Evolutionary conservation across 2,888 invertebrate genomes (phyloP), one percentile per base, ranked within the genome.

Genomic region (Heliconius ethilla): DNA sequence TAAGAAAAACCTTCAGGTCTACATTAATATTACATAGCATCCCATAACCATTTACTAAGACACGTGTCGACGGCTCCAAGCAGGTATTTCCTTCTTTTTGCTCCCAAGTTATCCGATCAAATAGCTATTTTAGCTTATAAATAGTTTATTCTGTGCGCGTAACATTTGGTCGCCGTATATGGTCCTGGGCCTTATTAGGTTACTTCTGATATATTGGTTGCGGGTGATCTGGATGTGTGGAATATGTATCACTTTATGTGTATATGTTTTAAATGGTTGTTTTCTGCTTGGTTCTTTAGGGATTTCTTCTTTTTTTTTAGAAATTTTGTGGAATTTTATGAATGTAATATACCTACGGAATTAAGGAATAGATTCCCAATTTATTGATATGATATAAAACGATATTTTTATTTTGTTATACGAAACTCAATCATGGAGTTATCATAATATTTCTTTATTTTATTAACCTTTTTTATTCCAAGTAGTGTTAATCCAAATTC

Each of bases 161-260:
- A 84, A 88, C 87, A 87, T 88, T 87, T 82, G 86, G 85, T 83
- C 70, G 76, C 87, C 86, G 4, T 87, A 89, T 79, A 88, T 80
- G 90, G 91, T 72, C 84, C 84, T 83, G 84, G 81, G 65, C 91
- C 89, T 79, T 89, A 90, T 91, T 90, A 89, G 91, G 91, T 79
- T 70, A 80, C 82, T 81, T 84, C 89, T 91, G 92, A 93, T 93
- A 91, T 93, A 93, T 92, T 88, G 88, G 82, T 82, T 79, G 82
- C 87, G 82, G 88, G 86, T 91, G 91, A 92, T 93, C 93, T 92
- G 90, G 89, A 92, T 91, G 91, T 86, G 86, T 88, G 88, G 90
- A 89, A 91, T 91, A 88, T 87, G 89, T 89, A 87, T 89, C 85
- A 89, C 90, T 90, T 89, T 87, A 81, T 82, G 83, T 83, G 78